phyloP scores from a whole-genome alignment of 2,797 vertebrate genomes.

The Pantherophis vulpinus region DNA sequence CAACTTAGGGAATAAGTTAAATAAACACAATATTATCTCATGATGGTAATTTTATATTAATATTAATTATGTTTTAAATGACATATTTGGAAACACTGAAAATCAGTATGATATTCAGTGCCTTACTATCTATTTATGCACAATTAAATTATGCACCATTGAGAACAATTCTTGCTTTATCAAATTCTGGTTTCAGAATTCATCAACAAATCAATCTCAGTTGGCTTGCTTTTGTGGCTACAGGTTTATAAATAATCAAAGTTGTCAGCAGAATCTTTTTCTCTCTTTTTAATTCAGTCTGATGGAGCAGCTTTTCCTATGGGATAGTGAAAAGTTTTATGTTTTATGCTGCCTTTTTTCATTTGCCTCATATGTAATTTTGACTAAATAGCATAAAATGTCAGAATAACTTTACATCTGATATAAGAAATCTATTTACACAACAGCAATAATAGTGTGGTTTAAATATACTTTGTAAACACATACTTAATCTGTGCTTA shows the following conservation, averaged over 20 bases:
- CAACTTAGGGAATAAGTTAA: neutral
- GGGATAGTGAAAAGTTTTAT: neutral
- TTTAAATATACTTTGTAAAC: neutral
- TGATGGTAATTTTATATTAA: neutral
- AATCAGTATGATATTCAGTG: neutral
- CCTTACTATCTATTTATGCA: neutral
- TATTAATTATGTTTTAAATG: neutral
- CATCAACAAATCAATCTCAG: slow-evolving; percentile 38
- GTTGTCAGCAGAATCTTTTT: slow-evolving; percentile 5
- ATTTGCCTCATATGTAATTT: neutral
- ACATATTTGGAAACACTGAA: neutral
- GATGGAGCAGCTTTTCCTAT: slow-evolving; percentile 28
- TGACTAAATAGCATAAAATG: neutral
- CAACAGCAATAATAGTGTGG: neutral
- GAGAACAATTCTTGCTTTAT: slow-evolving; percentile 5
- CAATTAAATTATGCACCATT: neutral
- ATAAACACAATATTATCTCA: neutral
- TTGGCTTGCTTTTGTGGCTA: slow-evolving; percentile 33
- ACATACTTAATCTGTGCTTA: neutral
- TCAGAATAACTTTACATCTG: neutral
- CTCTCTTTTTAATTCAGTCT: neutral
- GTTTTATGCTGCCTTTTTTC: neutral
- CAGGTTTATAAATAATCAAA: slow-evolving; percentile 28
- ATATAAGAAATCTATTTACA: neutral
- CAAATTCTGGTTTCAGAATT: slow-evolving; percentile 47